phyloP scores from a whole-genome alignment of 2,888 invertebrate genomes.

The Metalampra italica region DNA sequence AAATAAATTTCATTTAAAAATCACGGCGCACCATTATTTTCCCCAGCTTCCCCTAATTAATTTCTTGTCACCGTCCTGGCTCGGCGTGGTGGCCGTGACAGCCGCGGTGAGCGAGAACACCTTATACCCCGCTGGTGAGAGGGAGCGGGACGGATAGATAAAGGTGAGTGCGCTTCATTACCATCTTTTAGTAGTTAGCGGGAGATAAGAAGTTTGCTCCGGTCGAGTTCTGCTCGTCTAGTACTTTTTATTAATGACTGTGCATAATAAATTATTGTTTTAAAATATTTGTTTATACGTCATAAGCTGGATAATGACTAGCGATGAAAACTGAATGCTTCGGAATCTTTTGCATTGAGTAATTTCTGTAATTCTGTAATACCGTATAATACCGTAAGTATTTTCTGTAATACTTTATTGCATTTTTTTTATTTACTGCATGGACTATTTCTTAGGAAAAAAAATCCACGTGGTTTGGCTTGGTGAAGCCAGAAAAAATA shows the following conservation, averaged over 20 bases:
- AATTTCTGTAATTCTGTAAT: too few relatives aligned
- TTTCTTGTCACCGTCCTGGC: conserved; percentile 76
- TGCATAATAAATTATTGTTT: conserved; percentile 36
- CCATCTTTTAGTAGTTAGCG: conserved; percentile 72
- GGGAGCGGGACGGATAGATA: conserved; percentile 37
- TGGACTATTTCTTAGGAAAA: too few relatives aligned
- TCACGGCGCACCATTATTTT: conserved; percentile 75
- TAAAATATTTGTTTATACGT: neutral
- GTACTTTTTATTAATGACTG: conserved; percentile 63
- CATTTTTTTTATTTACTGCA: too few relatives aligned
- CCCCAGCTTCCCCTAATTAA: conserved; percentile 74
- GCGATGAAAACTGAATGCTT: too few relatives aligned
- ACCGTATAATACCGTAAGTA: too few relatives aligned
- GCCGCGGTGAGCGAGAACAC: conserved; percentile 44
- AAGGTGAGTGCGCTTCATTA: conserved; percentile 72
- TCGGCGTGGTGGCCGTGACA: conserved; percentile 70
- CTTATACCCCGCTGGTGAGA: conserved; percentile 14
- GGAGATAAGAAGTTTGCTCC: conserved; percentile 67
- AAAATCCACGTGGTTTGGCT: too few relatives aligned
- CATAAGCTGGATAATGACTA: neutral
- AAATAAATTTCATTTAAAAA: conserved; percentile 78
- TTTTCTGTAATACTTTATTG: too few relatives aligned
- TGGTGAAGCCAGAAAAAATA: too few relatives aligned
- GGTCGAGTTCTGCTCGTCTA: conserved; percentile 57
- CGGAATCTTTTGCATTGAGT: too few relatives aligned